A percentile compares a stretch with the other conserved stretches of the same genome.
These are phyloP conservation scores for Calephelis perditalis DNA, from an alignment of 2,888 invertebrate genomes.

Conservation along the genomic window DNA sequence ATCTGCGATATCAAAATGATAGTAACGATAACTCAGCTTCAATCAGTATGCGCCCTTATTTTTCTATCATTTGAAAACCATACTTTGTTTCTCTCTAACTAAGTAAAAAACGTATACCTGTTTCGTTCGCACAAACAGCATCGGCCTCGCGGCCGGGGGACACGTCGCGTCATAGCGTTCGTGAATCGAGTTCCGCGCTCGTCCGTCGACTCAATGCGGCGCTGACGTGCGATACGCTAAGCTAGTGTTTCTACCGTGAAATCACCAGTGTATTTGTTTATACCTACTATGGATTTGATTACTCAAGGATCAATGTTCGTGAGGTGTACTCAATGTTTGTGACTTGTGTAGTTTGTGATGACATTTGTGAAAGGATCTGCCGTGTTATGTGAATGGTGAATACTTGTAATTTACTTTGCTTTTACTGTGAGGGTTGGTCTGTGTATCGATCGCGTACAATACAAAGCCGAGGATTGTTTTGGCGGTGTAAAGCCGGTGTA, in stretches of 20 bases:
- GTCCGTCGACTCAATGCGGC: conserved; percentile 11
- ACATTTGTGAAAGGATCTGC: conserved; percentile 59
- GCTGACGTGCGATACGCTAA: conserved; percentile 45
- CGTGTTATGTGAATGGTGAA: conserved; percentile 72
- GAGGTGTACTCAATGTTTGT: conserved; percentile 55
- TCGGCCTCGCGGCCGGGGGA: conserved; percentile 5
- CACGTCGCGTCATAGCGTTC: background rate
- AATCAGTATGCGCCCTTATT: conserved; percentile 9
- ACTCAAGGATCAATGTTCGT: conserved; percentile 50
- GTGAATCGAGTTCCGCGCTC: conserved; percentile 9
- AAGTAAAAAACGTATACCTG: conserved; percentile 23
- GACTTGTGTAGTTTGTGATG: conserved; percentile 46
- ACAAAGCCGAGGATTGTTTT: conserved; percentile 68
- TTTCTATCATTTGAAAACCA: conserved; percentile 39
- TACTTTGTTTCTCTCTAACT: background rate
- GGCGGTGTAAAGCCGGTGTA: conserved; percentile 46
- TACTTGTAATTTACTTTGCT: conserved; percentile 72
- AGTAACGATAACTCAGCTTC: conserved; percentile 8
- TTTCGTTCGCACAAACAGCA: background rate
- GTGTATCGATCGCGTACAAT: conserved; percentile 67
- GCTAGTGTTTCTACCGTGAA: conserved; percentile 62
- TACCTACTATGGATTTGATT: conserved; percentile 61
- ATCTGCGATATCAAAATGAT: conserved; percentile 11
- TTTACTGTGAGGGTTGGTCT: conserved; percentile 65
- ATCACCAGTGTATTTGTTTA: conserved; percentile 71